Percentiles rank a stretch among this genome's conserved stretches.
Conservation (phyloP, 2,113 vertebrate species). For the Oreotragus oreotragus region DNA sequence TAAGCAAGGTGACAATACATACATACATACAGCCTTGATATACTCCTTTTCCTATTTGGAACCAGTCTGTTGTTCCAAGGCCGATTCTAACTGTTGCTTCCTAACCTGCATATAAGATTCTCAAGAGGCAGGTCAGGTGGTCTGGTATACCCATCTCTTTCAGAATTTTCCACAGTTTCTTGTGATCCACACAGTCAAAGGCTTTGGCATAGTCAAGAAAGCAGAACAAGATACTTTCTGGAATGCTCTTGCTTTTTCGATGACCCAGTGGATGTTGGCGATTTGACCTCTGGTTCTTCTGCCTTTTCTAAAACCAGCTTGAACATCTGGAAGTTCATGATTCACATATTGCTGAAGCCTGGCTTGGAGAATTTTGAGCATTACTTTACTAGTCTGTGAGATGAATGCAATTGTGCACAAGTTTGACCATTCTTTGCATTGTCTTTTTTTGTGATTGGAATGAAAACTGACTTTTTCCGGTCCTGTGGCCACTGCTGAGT, state of each 20-base stretch:
- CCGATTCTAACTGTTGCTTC: background rate
- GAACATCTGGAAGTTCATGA: background rate
- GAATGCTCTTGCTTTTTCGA: rapidly evolving
- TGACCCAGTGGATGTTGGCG: background rate
- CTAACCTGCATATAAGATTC: background rate
- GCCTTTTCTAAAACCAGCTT: background rate
- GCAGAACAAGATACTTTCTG: background rate
- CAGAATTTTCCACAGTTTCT: background rate
- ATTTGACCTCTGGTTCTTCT: background rate
- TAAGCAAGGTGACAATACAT: too few relatives aligned
- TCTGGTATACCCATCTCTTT: background rate
- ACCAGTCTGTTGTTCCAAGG: background rate
- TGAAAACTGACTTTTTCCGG: background rate
- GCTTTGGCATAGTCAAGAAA: background rate
- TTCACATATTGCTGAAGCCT: background rate
- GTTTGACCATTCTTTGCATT: background rate
- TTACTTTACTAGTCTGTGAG: background rate
- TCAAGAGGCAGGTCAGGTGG: background rate
- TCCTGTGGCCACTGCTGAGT: background rate
- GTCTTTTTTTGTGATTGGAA: rapidly evolving
- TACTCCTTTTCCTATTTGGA: background rate
- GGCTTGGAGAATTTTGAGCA: background rate
- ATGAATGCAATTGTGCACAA: background rate
- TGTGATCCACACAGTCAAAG: background rate
- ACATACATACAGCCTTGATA: too few relatives aligned